Percentiles rank a stretch among this genome's conserved stretches.
These are phyloP conservation scores for Penaeus monodon DNA, from an alignment of 2,888 invertebrate genomes.

Conservation along the genomic window DNA sequence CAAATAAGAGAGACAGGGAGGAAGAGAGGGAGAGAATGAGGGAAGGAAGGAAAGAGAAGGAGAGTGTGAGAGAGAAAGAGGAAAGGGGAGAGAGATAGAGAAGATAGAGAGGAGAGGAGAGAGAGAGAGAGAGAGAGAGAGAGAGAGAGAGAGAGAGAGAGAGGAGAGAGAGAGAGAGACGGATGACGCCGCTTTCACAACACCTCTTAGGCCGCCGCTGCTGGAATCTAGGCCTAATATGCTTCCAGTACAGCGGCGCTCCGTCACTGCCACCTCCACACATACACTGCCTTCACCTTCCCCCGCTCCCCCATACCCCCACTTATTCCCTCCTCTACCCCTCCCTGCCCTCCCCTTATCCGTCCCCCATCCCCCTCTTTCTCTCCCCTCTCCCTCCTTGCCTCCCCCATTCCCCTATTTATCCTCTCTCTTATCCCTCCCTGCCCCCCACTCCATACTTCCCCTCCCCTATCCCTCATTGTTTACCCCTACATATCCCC, in stretches of 20 bases:
- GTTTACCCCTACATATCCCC: too few relatives aligned
- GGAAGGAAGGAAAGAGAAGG: neutral
- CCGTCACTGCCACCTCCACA: constrained; percentile 19
- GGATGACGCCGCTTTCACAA: too few relatives aligned
- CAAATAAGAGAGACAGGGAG: too few relatives aligned
- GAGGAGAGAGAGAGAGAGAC: too few relatives aligned
- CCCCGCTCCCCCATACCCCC: neutral
- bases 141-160: neutral
- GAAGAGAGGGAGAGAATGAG: too few relatives aligned
- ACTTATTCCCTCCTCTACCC: neutral
- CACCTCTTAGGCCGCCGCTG: neutral
- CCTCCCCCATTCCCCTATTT: neutral
- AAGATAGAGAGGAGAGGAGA: neutral
- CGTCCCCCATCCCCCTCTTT: neutral
- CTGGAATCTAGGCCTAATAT: constrained; percentile 27
- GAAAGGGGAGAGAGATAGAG: neutral
- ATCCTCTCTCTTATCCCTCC: neutral
- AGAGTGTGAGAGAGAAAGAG: neutral
- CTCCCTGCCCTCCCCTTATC: neutral
- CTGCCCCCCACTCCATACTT: too few relatives aligned
- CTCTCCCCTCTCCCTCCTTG: neutral
- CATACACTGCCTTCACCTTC: neutral
- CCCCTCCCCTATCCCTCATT: too few relatives aligned
- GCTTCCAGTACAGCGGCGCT: constrained; percentile 6
- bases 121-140: neutral